These are phyloP conservation scores for Chrysomela aeneicollis DNA, from an alignment of 2,888 invertebrate species.

Conservation along the genomic window DNA sequence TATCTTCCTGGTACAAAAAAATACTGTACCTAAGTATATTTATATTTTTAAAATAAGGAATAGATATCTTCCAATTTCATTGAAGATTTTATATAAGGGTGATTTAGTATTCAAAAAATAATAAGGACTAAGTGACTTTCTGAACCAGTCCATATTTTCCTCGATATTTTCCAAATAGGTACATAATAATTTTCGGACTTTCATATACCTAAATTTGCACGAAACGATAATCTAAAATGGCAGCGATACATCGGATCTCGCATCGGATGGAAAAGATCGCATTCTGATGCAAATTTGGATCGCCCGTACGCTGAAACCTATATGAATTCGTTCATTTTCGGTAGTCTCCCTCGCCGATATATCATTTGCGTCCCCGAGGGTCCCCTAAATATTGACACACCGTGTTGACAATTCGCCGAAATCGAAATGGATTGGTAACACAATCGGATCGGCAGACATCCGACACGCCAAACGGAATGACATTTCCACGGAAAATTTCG, in stretches of 20 bases:
- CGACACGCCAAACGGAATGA: background rate
- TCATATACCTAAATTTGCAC: background rate
- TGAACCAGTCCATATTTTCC: too few relatives aligned
- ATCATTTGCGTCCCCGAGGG: constrained; percentile 1
- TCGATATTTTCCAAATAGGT: background rate
- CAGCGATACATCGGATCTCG: background rate
- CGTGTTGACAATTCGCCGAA: constrained; percentile 5
- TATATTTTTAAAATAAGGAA: too few relatives aligned
- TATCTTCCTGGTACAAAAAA: too few relatives aligned
- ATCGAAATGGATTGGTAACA: constrained; percentile 1
- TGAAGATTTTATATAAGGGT: too few relatives aligned
- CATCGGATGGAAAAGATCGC: background rate
- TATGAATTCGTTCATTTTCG: background rate
- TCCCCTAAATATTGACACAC: constrained; percentile 17
- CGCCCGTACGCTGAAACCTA: background rate
- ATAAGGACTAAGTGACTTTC: too few relatives aligned
- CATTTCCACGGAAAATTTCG: background rate
- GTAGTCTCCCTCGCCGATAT: constrained; percentile 10
- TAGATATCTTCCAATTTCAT: too few relatives aligned
- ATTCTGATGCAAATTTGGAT: constrained; percentile 3
- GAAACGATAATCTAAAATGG: background rate
- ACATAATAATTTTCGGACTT: background rate
- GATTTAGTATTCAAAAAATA: too few relatives aligned
- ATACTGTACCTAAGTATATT: too few relatives aligned
- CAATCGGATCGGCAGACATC: background rate